phyloP scores from a whole-genome alignment of 2,888 invertebrate genomes.

The Phrixothrix hirtus region DNA sequence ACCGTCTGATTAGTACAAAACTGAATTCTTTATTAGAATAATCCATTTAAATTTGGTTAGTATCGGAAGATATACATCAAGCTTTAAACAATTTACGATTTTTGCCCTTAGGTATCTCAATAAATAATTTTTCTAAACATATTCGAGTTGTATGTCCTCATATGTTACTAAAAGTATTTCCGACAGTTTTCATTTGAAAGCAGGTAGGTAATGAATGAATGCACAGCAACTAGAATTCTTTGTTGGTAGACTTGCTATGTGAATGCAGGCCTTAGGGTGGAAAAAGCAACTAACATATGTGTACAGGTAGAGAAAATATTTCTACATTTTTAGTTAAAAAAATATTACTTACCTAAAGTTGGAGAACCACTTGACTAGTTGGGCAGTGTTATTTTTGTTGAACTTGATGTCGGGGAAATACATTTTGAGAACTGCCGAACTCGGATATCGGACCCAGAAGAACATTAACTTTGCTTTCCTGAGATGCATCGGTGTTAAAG shows the following conservation, averaged over 20 bases:
- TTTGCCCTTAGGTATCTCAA: too few species aligned
- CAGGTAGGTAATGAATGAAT: slow-evolving; percentile 42
- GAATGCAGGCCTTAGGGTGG: slow-evolving; percentile 42
- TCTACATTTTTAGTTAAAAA: too few species aligned
- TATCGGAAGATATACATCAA: too few species aligned
- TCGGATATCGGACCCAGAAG: slow-evolving; percentile 99
- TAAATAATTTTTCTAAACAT: too few species aligned
- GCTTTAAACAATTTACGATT: too few species aligned
- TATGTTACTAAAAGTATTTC: slow-evolving; percentile 49
- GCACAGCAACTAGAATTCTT: slow-evolving; percentile 47
- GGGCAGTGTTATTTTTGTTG: slow-evolving; percentile 99
- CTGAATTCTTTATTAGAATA: too few species aligned
- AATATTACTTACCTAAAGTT: slow-evolving; percentile 94
- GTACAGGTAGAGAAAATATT: too few species aligned
- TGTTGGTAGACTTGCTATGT: slow-evolving; percentile 43
- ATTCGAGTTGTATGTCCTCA: too few species aligned
- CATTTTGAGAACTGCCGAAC: slow-evolving; percentile 98
- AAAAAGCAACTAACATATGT: slow-evolving; percentile 41
- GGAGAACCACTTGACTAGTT: slow-evolving; percentile 99
- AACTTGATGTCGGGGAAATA: slow-evolving; percentile 99
- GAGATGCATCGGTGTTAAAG: slow-evolving; percentile 98
- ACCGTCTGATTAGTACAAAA: too few species aligned
- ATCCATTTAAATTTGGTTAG: too few species aligned
- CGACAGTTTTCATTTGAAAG: slow-evolving; percentile 51
- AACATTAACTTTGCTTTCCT: slow-evolving; percentile 99